Base-by-base conservation (phyloP, 2,888 invertebrate species). In the Venusia cambrica region DNA sequence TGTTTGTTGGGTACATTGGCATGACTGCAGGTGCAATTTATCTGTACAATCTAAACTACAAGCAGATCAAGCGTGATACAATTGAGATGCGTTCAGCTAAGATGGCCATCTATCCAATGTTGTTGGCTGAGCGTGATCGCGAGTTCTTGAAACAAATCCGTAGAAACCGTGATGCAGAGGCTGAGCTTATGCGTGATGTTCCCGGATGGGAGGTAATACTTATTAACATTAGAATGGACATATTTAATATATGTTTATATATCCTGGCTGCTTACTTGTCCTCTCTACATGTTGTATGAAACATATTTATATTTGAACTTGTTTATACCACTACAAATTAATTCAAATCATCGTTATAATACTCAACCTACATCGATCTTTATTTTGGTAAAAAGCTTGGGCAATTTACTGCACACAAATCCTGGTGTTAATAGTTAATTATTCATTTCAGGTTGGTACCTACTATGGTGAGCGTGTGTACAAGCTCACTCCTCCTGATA, bases 101-200 rank as follows among this genome's bases (percentile, higher is more conserved):
- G 53, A 88, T 93, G 71, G 97, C 95, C 0, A 77, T 97, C 8
- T 85, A 89, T 28, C 96, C 97, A 0, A 69, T 97, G 63, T 60
- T 97, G 37, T 47, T 92, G 14, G 97, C 97, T 0, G 97, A 97
- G 71, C 89, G 93, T 40, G 96, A 97, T 70, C 88, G 97, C 56
- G 92, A 91, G 85, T 97, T 90, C 58, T 68, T 98, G 66, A 95
- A 93, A 60, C 94, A 96, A 57, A 58, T 95, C 16, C 89, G 93
- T 30, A 89, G 88, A 37, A 95, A 96, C 73, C 90, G 96, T 6
- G 96, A 96, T 6, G 93, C 93, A 47, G 98, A 98, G 76, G 88
- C 89, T 1, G 91, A 94, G 34, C 84, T 98, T 14, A 98, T 98
- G 98, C 91, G 92, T 48, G 91, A 97, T 73, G 95, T 96, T 5